phyloP scores from a whole-genome alignment of 64 coral and sea anemone genomes.

The Cladopsammia gracilis region DNA sequence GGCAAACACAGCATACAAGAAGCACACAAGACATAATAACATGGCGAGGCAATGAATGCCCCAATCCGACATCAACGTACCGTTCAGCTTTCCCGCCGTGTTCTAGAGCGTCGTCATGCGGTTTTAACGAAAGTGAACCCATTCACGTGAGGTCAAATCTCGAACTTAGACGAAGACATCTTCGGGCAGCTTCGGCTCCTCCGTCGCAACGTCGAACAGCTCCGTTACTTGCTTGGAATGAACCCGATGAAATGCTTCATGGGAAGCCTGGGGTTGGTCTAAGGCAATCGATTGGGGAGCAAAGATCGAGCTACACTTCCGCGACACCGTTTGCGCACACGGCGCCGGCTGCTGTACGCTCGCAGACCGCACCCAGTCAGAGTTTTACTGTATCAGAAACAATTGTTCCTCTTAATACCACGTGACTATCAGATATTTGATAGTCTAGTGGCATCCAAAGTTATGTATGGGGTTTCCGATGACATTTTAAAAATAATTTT shows the following conservation, averaged over 20 bases:
- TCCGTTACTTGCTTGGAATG: constrained; percentile 80
- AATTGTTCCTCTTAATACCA: constrained; percentile 52
- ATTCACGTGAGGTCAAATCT: constrained; percentile 66
- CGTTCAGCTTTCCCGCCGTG: constrained; percentile 13
- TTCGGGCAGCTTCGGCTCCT: constrained; percentile 70
- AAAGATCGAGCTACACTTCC: background rate
- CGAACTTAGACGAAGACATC: constrained; percentile 57
- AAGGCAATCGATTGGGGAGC: background rate
- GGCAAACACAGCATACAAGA: constrained; percentile 50
- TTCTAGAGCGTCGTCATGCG: background rate
- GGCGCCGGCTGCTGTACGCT: background rate
- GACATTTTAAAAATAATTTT: no score
- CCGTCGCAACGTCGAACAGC: constrained; percentile 51
- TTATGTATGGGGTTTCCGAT: no score
- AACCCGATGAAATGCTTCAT: constrained; percentile 26
- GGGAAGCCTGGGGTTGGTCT: constrained; percentile 60
- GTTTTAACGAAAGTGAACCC: constrained; percentile 60
- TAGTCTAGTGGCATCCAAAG: background rate
- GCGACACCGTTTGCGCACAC: constrained; percentile 17
- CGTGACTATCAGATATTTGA: background rate
- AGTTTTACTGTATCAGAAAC: constrained; percentile 73
- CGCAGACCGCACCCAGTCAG: background rate
- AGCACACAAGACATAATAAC: constrained; percentile 56
- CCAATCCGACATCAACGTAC: constrained; percentile 34
- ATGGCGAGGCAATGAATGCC: constrained; percentile 69